Base-by-base conservation (phyloP, 2,797 vertebrate species). In the Siniperca scherzeri region DNA sequence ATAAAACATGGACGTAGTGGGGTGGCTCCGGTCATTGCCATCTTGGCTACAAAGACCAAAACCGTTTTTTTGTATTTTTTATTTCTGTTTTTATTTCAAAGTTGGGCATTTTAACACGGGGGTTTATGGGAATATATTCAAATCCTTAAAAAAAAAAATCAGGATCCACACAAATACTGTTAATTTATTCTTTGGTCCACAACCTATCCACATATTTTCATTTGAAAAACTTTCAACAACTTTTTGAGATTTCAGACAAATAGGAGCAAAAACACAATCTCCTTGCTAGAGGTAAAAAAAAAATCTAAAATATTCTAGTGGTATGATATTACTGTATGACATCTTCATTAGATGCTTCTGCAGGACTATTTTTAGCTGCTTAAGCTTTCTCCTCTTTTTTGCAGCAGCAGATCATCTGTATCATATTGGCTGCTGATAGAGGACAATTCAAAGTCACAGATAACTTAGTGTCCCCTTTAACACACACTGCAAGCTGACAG, bases 381-480 rank as follows among this genome's bases (percentile, higher is more conserved):
- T 38, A 12, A 36, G 53, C 64, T 17, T 52, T 72, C 3, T 70
- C 22, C 65, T 8, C 16, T 40, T 44, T n/a, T 33, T 59, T 17
- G 36, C 25, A 46, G 74, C 2, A 7, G 76, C 50, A 40, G 70
- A 55, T 79, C 67, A 36, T 76, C 48, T 27, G 71, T 68, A 72
- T 75, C 62, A 25, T 30, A 14, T 66, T 40, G 74, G 50, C 77
- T 52, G 36, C 77, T 53, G 42, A 59, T 10, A 50, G 78, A 84
- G 82, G 85, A 78, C 81, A 19, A 33, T 8, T 22, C 78, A 88
- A 86, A 88, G 87, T 81, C 84, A 82, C 14, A 46, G 67, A 60
- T 53, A 80, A 74, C 70, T 83, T 77, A 25, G 22, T 69, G 38
- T 70, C 38, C 46, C 73, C 62, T 56, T 7, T 6, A 30, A 62